Evolutionary conservation across 2,888 invertebrate species (phyloP).

Genomic region (Andrena chrysosceles): DNA sequence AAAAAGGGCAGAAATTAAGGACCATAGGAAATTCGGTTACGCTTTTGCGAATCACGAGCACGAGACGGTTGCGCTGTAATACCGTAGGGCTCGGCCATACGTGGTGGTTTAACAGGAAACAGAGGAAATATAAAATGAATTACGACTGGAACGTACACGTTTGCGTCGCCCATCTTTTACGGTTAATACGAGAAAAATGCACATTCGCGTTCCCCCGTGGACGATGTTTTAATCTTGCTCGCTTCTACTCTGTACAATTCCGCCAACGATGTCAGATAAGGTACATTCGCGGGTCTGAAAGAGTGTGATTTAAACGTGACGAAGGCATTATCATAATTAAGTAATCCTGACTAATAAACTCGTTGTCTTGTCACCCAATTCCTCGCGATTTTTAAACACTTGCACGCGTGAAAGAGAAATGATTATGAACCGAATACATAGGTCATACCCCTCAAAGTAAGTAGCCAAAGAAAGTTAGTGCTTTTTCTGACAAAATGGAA

Average conservation of each 20-base stretch:
- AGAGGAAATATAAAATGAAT: slow-evolving; percentile 59
- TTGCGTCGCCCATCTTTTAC: slow-evolving; percentile 47
- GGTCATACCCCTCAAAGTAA: too few relatives aligned
- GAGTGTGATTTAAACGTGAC: slow-evolving; percentile 19
- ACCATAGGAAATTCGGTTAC: slow-evolving; percentile 54
- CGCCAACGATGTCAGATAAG: slow-evolving; percentile 35
- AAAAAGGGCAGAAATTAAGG: slow-evolving; percentile 49
- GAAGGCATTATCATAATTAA: slow-evolving; percentile 2
- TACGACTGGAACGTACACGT: slow-evolving; percentile 54
- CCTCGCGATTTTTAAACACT: background rate
- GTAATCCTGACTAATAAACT: slow-evolving; percentile 6
- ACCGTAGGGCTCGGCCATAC: background rate
- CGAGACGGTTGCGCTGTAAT: background rate
- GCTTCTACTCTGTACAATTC: slow-evolving; percentile 19
- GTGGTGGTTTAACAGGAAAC: slow-evolving; percentile 49
- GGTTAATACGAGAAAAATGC: slow-evolving; percentile 57
- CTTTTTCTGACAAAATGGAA: too few relatives aligned
- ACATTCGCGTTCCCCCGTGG: slow-evolving; percentile 31
- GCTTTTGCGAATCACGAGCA: slow-evolving; percentile 38
- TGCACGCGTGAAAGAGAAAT: background rate
- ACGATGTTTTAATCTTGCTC: slow-evolving; percentile 51
- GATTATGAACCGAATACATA: background rate
- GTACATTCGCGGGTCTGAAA: background rate
- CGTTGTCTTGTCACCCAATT: background rate
- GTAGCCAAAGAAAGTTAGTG: too few relatives aligned